Evolutionary conservation across 2,888 invertebrate genomes (phyloP).

Genomic region (Aphelenchoides bicaudatus): DNA sequence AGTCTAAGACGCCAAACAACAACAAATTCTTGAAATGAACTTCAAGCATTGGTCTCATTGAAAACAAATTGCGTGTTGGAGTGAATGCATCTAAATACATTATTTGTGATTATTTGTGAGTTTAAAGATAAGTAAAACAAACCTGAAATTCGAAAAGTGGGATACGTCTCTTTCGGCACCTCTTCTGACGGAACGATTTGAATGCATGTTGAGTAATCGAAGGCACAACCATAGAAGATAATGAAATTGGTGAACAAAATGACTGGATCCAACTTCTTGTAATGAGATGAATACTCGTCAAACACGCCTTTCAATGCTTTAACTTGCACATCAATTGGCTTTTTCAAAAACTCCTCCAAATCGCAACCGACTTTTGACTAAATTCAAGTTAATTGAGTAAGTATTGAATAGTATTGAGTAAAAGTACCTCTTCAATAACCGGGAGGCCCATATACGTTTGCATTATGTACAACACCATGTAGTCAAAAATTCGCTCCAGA

Average conservation of each 20-base stretch:
- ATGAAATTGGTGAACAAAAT: not conserved
- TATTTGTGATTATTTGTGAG: too few species aligned
- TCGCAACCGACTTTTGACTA: not conserved
- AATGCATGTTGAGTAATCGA: not conserved
- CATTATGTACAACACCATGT: not conserved
- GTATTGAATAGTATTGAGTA: not conserved
- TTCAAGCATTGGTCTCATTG: too few species aligned
- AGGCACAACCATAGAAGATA: constrained; percentile 1
- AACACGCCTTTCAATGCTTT: not conserved
- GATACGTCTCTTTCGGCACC: not conserved
- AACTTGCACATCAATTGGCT: not conserved
- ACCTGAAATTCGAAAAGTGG: constrained; percentile 3
- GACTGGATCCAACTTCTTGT: not conserved
- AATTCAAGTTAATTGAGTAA: not conserved
- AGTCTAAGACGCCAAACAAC: too few species aligned
- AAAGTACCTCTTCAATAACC: constrained; percentile 5
- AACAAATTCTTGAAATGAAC: too few species aligned
- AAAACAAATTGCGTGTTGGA: too few species aligned
- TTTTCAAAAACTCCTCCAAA: constrained; percentile 12
- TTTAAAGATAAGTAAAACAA: too few species aligned
- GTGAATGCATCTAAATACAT: too few species aligned
- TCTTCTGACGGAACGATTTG: not conserved
- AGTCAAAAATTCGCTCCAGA: constrained; percentile 10
- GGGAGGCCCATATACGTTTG: not conserved
- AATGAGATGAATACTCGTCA: not conserved